Percentiles rank a stretch among this genome's conserved stretches.
Evolutionary conservation across 2,113 vertebrate species (phyloP).

Genomic region (Brienomyrus brachyistius): DNA sequence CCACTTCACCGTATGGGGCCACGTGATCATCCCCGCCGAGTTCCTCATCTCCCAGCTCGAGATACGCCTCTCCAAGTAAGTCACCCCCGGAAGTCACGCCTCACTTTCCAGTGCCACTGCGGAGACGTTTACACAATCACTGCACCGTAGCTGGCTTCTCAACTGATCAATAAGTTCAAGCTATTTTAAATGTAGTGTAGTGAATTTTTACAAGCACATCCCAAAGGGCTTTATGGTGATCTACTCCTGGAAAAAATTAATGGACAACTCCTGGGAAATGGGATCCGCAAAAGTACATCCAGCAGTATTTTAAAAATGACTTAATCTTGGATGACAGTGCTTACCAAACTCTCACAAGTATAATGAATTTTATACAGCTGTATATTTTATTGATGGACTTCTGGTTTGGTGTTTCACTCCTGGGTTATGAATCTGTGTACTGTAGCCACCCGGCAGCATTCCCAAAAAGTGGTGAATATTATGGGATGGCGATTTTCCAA

Average conservation of each 20-base stretch:
- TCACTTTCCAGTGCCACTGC: not conserved
- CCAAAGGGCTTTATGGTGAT: not conserved
- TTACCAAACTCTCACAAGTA: not conserved
- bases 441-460: not conserved
- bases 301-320: not conserved
- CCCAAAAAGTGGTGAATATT: not conserved
- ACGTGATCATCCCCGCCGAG: slow-evolving; percentile 73
- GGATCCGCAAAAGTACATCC: not conserved
- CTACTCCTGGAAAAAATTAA: not conserved
- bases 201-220: not conserved
- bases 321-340: not conserved
- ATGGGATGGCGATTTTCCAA: not conserved
- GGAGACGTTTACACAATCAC: not conserved
- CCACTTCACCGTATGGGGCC: slow-evolving; percentile 69
- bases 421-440: not conserved
- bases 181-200: not conserved
- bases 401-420: not conserved
- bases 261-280: not conserved
- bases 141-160: not conserved
- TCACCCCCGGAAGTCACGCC: not conserved
- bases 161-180: not conserved
- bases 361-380: not conserved
- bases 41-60: slow-evolving; percentile 83
- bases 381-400: not conserved
- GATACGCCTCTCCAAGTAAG: slow-evolving; percentile 70